Evolutionary conservation across 2,113 vertebrate species (phyloP).

Genomic region (Nerophis lumbriciformis): DNA sequence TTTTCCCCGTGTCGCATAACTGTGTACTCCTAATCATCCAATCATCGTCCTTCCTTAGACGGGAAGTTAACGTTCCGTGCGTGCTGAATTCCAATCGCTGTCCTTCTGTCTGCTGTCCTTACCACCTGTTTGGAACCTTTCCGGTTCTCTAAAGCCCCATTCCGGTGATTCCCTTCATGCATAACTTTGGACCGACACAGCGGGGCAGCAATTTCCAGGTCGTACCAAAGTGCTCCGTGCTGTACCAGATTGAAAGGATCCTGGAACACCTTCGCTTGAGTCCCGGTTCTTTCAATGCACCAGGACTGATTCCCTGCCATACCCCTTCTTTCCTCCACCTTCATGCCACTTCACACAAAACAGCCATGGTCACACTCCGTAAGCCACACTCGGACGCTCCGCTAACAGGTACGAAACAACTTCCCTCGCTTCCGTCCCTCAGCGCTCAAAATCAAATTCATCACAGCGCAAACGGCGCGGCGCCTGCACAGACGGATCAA

Average conservation of each 20-base stretch:
- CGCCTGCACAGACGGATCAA: constrained; percentile 33
- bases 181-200: background rate
- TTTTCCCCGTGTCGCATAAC: constrained; percentile 15
- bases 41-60: constrained; percentile 15
- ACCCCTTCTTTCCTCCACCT: background rate
- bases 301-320: constrained; percentile 3
- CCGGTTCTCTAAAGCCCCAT: too few relatives aligned
- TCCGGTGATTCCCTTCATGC: background rate
- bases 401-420: constrained; percentile 21
- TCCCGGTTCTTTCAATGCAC: background rate
- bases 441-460: constrained; percentile 28
- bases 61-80: constrained; percentile 32
- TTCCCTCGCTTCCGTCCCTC: constrained; percentile 22
- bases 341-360: constrained; percentile 10
- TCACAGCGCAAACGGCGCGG: constrained; percentile 15
- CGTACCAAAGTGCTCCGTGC: too few relatives aligned
- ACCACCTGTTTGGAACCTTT: background rate
- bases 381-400: constrained; percentile 21
- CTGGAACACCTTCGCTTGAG: too few relatives aligned
- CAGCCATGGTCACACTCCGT: constrained; percentile 26
- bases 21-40: constrained; percentile 9
- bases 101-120: constrained; percentile 20
- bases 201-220: too few relatives aligned
- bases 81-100: constrained; percentile 39
- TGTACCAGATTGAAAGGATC: too few relatives aligned